Conservation (phyloP, 2,797 vertebrate species). For the Rhynchonycteris naso region DNA sequence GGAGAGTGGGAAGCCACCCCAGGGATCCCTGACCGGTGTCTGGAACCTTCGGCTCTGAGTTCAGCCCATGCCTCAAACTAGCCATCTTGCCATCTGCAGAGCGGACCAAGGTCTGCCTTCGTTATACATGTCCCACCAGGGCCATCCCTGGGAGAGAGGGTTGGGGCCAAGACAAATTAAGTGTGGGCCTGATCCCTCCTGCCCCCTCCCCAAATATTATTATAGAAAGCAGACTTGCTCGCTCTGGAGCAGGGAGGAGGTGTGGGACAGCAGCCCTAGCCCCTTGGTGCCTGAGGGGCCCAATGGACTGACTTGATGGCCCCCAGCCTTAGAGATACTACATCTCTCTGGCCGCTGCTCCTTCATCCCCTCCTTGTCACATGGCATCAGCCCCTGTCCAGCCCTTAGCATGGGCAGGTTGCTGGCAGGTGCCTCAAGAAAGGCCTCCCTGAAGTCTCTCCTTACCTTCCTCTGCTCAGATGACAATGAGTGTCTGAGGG, state of each 20-base stretch:
- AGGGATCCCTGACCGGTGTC: neutral
- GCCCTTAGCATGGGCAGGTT: neutral
- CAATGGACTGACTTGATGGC: neutral
- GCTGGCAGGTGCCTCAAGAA: neutral
- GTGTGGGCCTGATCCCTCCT: neutral
- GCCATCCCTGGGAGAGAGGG: neutral
- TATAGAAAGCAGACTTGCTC: neutral
- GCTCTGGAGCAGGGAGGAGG: neutral
- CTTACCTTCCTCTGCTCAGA: slow-evolving; percentile 84
- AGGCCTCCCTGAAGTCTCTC: slow-evolving; percentile 44
- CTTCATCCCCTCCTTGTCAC: neutral
- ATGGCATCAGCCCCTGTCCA: neutral
- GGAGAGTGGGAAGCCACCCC: neutral
- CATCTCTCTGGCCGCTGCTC: neutral
- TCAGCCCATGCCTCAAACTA: neutral
- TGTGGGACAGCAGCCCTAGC: neutral
- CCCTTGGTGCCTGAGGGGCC: neutral
- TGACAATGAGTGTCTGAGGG: slow-evolving; percentile 92
- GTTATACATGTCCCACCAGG: neutral
- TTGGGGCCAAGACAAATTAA: neutral
- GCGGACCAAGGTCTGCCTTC: neutral
- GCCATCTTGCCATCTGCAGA: neutral
- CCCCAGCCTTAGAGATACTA: neutral
- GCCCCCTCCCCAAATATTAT: neutral
- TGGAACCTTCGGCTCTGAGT: neutral